A percentile compares a stretch with the other conserved stretches of the same genome.
Evolutionary conservation across 92 coral and sea anemone species (phyloP).

Genomic region (Montipora capitata): DNA sequence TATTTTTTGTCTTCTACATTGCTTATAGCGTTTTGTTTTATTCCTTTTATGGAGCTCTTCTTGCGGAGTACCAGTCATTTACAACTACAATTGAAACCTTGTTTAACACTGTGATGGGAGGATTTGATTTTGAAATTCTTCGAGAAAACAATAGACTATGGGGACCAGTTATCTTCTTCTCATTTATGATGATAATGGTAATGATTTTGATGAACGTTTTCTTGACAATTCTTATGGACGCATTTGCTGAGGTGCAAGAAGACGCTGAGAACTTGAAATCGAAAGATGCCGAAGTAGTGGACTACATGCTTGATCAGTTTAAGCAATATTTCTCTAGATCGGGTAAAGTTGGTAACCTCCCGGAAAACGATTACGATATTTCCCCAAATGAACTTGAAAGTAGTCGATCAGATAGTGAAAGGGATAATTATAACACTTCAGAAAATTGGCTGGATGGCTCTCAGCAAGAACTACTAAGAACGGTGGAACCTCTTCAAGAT

Average conservation of each 20-base stretch:
- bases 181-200: slow-evolving; percentile 90
- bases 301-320: slow-evolving; percentile 61
- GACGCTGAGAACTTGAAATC: slow-evolving; percentile 72
- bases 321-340: slow-evolving; percentile 32
- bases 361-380: slow-evolving; percentile 1
- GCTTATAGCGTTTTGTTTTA: slow-evolving; percentile 81
- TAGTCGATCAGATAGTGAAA: background rate
- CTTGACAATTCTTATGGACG: slow-evolving; percentile 91
- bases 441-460: background rate
- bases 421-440: background rate
- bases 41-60: slow-evolving; percentile 79
- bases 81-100: slow-evolving; percentile 78
- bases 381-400: background rate
- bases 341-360: slow-evolving; percentile 29
- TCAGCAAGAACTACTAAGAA: background rate
- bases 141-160: slow-evolving; percentile 70
- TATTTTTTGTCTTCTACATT: slow-evolving; percentile 82
- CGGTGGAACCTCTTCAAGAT: background rate
- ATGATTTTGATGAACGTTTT: slow-evolving; percentile 93
- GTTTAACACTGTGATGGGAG: slow-evolving; percentile 88
- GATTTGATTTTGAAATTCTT: slow-evolving; percentile 84
- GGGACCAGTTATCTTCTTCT: slow-evolving; percentile 93
- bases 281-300: slow-evolving; percentile 82
- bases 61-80: slow-evolving; percentile 83
- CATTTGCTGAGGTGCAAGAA: slow-evolving; percentile 90